These are phyloP conservation scores for Epizoanthus rinbou DNA, from an alignment of 92 coral and sea anemone species.

Conservation along the genomic window DNA sequence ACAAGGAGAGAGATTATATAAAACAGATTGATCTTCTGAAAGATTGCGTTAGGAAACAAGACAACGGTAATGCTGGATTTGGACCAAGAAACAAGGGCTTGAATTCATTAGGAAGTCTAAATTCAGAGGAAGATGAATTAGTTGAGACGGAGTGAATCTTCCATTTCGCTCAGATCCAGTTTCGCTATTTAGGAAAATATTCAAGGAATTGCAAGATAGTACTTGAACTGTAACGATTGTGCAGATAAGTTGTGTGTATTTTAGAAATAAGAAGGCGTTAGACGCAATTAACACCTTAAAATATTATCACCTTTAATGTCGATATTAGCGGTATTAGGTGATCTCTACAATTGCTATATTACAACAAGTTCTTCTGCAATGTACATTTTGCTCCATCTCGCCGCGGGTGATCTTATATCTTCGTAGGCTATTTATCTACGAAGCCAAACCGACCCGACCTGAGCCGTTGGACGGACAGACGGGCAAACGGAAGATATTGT, in stretches of 20 bases:
- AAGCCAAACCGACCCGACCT: neutral
- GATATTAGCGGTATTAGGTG: neutral
- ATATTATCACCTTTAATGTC: neutral
- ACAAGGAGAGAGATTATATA: slow-evolving; percentile 51
- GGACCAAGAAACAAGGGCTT: slow-evolving; percentile 59
- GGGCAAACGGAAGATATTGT: neutral
- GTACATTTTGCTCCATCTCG: neutral
- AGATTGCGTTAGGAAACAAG: slow-evolving; percentile 43
- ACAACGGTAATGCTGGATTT: slow-evolving; percentile 19
- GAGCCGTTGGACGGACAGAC: neutral
- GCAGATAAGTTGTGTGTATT: neutral
- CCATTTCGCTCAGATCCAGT: neutral
- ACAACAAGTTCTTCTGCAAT: neutral
- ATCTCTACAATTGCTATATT: neutral
- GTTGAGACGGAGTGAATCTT: slow-evolving; percentile 45
- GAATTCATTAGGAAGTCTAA: slow-evolving; percentile 77
- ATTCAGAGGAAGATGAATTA: slow-evolving; percentile 57
- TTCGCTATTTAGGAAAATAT: slow-evolving; percentile 7
- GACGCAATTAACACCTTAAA: neutral
- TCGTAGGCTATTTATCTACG: neutral
- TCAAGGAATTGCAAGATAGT: slow-evolving; percentile 25
- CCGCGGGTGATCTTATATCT: neutral
- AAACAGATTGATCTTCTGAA: slow-evolving; percentile 48
- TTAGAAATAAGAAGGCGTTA: neutral
- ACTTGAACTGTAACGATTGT: neutral